Base-by-base conservation (phyloP, 2,888 invertebrate genomes). In the Catocala nupta region DNA sequence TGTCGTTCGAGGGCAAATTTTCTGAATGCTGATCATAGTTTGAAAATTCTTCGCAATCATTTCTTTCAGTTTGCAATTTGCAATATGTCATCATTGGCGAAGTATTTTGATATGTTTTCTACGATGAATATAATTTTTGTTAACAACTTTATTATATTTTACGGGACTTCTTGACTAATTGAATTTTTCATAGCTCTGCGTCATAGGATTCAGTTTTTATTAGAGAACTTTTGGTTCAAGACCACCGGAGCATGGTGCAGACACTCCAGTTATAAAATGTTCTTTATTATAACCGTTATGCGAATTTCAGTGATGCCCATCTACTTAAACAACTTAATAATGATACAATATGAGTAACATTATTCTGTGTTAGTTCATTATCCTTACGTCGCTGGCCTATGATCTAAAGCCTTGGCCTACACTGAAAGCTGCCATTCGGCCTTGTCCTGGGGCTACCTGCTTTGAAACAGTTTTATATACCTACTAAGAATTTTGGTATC, bases 241-340 rank as follows among this genome's bases (percentile, higher is more conserved):
- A 61, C 58, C 58, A 61, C 50, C 51, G 45, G 55, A 61, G 60
- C 61, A 58, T 60, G 50, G 9, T 42, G 39, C 39, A 56, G 65
- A 58, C 56, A 59, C 16, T 59, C 56, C 42, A 48, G 48, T 51
- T 54, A 57, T 65, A 56, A 56, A 59, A 47, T 50, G 10, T 48
- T 65, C 43, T 52, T 53, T 47, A 54, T 53, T 53, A 16, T 33
- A 51, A 60, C 65, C 54, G 65, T 60, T 65, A 65, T 53, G 43
- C 42, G 47, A 44, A 43, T 50, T 61, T 65, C 49, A 48, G n/a
- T 47, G 43, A 12, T 50, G 43, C 54, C 42, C n/a, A 36, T 56
- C 48, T 59, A 12, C 12, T 12, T 13, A 36, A 1, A 16, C 16
- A 16, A 16, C 34, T 34, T 48, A 47, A 5, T 10, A 48, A 12